These are phyloP conservation scores for Pycnonotus jocosus DNA, from an alignment of 2,113 vertebrate genomes.

Conservation along the genomic window DNA sequence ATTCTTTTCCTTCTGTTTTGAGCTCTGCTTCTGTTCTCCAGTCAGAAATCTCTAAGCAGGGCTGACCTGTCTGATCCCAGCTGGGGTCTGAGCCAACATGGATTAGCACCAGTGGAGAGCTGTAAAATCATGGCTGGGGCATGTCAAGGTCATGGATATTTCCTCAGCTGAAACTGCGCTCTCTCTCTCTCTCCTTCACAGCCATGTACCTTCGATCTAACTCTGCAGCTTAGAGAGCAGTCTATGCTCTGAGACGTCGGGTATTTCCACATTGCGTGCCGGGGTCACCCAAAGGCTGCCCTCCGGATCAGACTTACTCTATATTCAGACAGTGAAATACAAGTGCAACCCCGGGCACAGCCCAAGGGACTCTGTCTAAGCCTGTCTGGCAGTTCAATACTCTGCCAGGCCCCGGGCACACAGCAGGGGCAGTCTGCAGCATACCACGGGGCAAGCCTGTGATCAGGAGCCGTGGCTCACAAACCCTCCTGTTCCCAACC, in stretches of 20 bases:
- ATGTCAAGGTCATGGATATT: constrained; percentile 14
- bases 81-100: constrained; percentile 18
- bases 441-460: background rate
- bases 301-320: background rate
- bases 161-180: background rate
- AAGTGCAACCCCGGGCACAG: background rate
- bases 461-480: background rate
- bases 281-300: constrained; percentile 1
- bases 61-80: constrained; percentile 36
- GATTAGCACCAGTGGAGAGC: constrained; percentile 42
- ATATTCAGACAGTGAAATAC: background rate
- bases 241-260: background rate
- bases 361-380: background rate
- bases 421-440: background rate
- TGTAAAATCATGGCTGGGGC: background rate
- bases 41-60: background rate
- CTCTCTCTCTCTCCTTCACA: background rate
- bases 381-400: background rate
- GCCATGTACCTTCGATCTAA: background rate
- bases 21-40: background rate
- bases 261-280: background rate
- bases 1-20: background rate
- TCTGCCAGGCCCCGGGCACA: background rate
- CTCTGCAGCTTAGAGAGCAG: background rate
- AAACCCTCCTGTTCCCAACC: background rate